Percentiles rank a stretch among this genome's conserved stretches.
These are phyloP conservation scores for Lates japonicus DNA, from an alignment of 2,797 vertebrate genomes.

Conservation along the genomic window DNA sequence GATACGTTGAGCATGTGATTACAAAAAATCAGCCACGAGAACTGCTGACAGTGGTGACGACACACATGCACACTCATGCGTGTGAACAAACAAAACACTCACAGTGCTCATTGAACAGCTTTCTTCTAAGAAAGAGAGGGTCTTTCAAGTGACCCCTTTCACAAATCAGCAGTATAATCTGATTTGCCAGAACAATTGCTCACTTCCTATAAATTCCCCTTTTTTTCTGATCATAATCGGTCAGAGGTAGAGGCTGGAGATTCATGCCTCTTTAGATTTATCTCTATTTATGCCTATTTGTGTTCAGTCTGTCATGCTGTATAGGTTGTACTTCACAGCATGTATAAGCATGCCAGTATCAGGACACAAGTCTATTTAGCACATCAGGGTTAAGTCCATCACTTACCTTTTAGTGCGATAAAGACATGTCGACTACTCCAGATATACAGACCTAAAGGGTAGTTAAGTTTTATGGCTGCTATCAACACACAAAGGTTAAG, in stretches of 20 bases:
- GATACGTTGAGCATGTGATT: conserved; percentile 65
- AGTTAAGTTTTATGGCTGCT: conserved; percentile 39
- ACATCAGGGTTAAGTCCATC: conserved; percentile 12
- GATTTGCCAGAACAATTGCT: conserved; percentile 6
- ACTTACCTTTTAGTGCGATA: conserved; percentile 13
- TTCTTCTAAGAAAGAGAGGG: conserved; percentile 5
- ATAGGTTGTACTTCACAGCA: background rate
- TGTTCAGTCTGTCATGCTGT: conserved; percentile 1
- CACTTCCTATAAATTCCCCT: background rate
- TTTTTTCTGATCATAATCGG: background rate
- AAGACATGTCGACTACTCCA: background rate
- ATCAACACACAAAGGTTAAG: conserved; percentile 26
- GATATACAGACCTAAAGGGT: conserved; percentile 2
- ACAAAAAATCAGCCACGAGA: conserved; percentile 48
- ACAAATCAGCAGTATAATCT: conserved; percentile 39
- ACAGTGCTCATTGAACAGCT: conserved; percentile 34
- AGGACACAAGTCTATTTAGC: background rate
- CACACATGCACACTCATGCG: conserved; percentile 5
- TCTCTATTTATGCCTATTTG: conserved; percentile 7
- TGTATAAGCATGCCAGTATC: background rate
- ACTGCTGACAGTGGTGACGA: conserved; percentile 63
- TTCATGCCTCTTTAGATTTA: conserved; percentile 11
- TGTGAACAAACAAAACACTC: conserved; percentile 29
- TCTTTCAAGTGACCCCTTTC: conserved; percentile 15
- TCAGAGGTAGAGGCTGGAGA: conserved; percentile 15